Evolutionary conservation across 2,797 vertebrate genomes (phyloP).

Genomic region (Silurus lanzhouensis): DNA sequence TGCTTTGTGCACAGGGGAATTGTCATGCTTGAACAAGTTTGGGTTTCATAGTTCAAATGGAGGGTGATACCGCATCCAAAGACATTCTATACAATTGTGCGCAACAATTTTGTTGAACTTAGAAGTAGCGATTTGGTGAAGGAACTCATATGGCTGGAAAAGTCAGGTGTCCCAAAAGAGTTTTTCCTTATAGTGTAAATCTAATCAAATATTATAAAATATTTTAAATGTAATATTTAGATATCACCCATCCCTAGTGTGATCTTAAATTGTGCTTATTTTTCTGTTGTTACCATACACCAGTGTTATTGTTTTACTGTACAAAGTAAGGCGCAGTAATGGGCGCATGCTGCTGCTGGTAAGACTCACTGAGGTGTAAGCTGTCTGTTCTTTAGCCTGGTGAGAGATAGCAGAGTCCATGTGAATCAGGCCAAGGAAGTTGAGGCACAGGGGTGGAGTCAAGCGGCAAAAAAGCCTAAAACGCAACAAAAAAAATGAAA

Average conservation of each 20-base stretch:
- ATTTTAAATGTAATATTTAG: background rate
- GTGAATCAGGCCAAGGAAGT: conserved; percentile 95
- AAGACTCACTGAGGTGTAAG: conserved; percentile 90
- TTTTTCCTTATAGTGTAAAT: too few species aligned
- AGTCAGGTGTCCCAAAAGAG: too few species aligned
- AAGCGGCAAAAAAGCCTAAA: conserved; percentile 94
- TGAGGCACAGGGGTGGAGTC: conserved; percentile 95
- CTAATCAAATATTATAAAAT: too few species aligned
- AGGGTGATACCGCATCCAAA: too few species aligned
- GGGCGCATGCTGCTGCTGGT: background rate
- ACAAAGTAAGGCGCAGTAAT: background rate
- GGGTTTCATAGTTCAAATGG: too few species aligned
- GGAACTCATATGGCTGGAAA: too few species aligned
- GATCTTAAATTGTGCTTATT: background rate
- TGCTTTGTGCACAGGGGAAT: too few species aligned
- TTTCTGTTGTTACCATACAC: background rate
- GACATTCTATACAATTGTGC: too few species aligned
- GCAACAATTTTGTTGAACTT: too few species aligned
- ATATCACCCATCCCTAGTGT: background rate
- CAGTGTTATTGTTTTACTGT: too few species aligned
- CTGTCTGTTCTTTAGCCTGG: conserved; percentile 85
- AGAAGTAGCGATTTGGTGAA: too few species aligned
- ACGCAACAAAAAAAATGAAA: conserved; percentile 2
- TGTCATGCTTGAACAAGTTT: too few species aligned
- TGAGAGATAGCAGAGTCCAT: conserved; percentile 96